Evolutionary conservation across 2,797 vertebrate genomes (phyloP).

Genomic region (Sebastes oblongus): DNA sequence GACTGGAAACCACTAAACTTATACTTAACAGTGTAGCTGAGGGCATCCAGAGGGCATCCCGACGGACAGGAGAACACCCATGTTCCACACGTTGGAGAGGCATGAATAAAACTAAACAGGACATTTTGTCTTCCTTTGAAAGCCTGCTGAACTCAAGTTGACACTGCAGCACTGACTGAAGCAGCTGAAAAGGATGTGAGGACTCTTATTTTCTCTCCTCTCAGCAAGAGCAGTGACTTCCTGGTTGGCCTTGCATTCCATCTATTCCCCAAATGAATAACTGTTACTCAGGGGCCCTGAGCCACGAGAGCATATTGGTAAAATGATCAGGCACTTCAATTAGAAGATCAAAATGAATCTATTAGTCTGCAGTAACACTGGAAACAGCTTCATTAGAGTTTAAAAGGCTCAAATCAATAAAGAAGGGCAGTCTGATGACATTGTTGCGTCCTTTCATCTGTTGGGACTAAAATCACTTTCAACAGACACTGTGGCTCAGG

Average conservation of each 20-base stretch:
- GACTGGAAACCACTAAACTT: neutral
- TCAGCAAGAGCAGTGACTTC: conserved; percentile 43
- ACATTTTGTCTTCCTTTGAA: neutral
- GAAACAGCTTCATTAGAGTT: neutral
- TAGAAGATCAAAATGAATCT: neutral
- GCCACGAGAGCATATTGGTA: neutral
- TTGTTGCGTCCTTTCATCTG: neutral
- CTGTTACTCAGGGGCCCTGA: neutral
- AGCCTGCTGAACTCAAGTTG: neutral
- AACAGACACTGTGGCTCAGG: too few relatives aligned
- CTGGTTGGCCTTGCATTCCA: conserved; percentile 56
- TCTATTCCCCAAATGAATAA: conserved; percentile 26
- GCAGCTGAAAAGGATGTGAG: conserved; percentile 23
- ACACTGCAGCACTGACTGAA: neutral
- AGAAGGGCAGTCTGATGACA: neutral
- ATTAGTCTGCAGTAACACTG: neutral
- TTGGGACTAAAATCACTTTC: neutral
- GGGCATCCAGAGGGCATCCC: neutral
- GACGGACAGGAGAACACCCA: neutral
- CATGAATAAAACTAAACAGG: neutral
- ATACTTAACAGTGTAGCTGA: neutral
- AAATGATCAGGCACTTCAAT: neutral
- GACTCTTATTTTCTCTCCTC: conserved; percentile 30
- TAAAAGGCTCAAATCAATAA: neutral
- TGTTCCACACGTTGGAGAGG: neutral